Base-by-base conservation (phyloP, 2,888 invertebrate genomes). In the Thumatha senex region DNA sequence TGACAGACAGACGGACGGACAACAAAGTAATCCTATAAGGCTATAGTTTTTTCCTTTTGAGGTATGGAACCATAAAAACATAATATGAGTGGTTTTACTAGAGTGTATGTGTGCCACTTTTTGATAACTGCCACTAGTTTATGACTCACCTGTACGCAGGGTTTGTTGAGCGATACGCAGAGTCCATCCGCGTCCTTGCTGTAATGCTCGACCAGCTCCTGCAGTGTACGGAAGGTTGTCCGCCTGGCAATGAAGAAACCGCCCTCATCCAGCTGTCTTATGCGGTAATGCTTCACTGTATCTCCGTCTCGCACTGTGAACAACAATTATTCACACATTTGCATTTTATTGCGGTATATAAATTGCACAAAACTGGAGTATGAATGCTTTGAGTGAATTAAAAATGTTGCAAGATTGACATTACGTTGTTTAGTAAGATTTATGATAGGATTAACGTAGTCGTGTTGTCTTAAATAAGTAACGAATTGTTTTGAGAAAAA, bases 161-260 rank as follows among this genome's bases (percentile, higher is more conserved):
- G 97, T 86, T 97, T 98, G 89, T 96, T 96, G 67, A 99, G 94
- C 84, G 98, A 98, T 58, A 99, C 99, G 89, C 99, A 99, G 48
- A 99, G 94, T 12, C 99, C 99, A 86, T 99, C 99, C 12, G 99
- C 97, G 84, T 99, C 98, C 91, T 96, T 96, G 90, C 97, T 97
- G 92, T 99, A 99, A 86, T 99, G 98, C 74, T 98, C 98, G 40
- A 99, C 99, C 48, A 99, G 94, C 86, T 99, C 99, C 85, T 98
- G 98, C 45, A 99, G 93, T 11, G 98, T 98, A 71, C 98, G 94
- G 93, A 99, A 99, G 61, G 99, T 98, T 71, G 98, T 98, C 82
- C 99, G 94, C 72, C 99, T 94, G 51, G 99, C 99, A 76, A 99
- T 99, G 94, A 99, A 99, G 93, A 99, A 99, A 48, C 99, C 99